Percentiles rank a stretch among this genome's conserved stretches.
These are phyloP conservation scores for Rotaria sp. DNA, from an alignment of 2,888 invertebrate genomes.

Conservation along the genomic window DNA sequence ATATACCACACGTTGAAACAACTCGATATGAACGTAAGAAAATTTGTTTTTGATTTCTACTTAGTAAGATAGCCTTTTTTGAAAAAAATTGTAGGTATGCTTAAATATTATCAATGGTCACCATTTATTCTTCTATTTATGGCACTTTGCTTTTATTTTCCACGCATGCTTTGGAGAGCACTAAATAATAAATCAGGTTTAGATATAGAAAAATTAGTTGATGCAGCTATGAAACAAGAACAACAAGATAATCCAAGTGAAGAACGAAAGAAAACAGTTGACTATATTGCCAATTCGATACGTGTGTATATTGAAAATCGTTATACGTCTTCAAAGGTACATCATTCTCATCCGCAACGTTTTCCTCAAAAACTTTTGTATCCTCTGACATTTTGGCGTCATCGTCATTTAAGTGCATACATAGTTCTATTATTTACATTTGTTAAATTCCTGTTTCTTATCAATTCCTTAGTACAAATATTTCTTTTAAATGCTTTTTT, in stretches of 20 bases:
- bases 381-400: not conserved
- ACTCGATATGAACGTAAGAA: conserved; percentile 9
- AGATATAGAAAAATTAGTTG: conserved; percentile 38
- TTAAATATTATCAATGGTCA: conserved; percentile 41
- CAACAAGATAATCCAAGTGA: not conserved
- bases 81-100: conserved; percentile 27
- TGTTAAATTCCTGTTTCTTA: conserved; percentile 47
- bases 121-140: conserved; percentile 40
- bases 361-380: conserved; percentile 19
- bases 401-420: conserved; percentile 43
- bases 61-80: no score
- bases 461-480: conserved; percentile 50
- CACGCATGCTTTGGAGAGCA: conserved; percentile 39
- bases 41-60: not conserved
- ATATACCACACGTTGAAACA: conserved; percentile 34
- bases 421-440: conserved; percentile 47
- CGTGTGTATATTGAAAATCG: conserved; percentile 31
- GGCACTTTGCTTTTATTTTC: conserved; percentile 36
- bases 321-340: not conserved
- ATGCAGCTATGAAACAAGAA: conserved; percentile 30
- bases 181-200: conserved; percentile 40
- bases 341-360: not conserved
- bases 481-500: conserved; percentile 49
- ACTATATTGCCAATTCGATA: conserved; percentile 32
- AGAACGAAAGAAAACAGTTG: conserved; percentile 27